Conservation (phyloP, 2,888 invertebrate species). For the Archaeoteleia sp. region DNA sequence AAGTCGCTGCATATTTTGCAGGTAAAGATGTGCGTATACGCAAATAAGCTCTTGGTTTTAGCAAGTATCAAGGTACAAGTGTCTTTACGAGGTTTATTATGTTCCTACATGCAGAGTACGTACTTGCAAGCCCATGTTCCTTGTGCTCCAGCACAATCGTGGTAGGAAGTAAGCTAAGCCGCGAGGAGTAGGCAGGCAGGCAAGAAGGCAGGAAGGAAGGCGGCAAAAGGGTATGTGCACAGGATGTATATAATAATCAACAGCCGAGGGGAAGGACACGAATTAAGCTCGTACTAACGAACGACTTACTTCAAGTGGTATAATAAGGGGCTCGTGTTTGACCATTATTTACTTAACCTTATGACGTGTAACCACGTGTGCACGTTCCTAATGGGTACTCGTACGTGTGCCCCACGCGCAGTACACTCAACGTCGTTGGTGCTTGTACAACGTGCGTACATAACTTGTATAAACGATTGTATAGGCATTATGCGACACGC, state of each 20-base stretch:
- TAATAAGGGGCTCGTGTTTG: slow-evolving; percentile 65
- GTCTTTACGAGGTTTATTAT: slow-evolving; percentile 31
- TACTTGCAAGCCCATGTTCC: slow-evolving; percentile 31
- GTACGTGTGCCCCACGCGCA: slow-evolving; percentile 55
- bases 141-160: slow-evolving; percentile 23
- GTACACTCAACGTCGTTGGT: slow-evolving; percentile 43
- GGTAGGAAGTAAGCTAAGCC: slow-evolving; percentile 17
- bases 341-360: slow-evolving; percentile 69
- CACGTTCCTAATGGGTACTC: slow-evolving; percentile 66
- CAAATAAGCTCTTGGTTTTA: slow-evolving; percentile 5
- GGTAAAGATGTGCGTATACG: no score
- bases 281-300: slow-evolving; percentile 63
- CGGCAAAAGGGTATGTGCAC: slow-evolving; percentile 8
- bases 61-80: slow-evolving; percentile 11
- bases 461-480: slow-evolving; percentile 48
- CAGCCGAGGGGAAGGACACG: slow-evolving; percentile 38
- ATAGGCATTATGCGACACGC: slow-evolving; percentile 45
- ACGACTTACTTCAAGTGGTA: slow-evolving; percentile 66
- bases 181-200: slow-evolving; percentile 12
- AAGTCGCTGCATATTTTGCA: no score
- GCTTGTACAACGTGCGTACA: slow-evolving; percentile 48
- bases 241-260: slow-evolving; percentile 33
- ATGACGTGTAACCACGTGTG: slow-evolving; percentile 57
- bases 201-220: slow-evolving; percentile 25
- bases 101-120: slow-evolving; percentile 12